Evolutionary conservation across 1,140 invertebrate species (phyloP).

Genomic region (Rhagoletis pomonella): DNA sequence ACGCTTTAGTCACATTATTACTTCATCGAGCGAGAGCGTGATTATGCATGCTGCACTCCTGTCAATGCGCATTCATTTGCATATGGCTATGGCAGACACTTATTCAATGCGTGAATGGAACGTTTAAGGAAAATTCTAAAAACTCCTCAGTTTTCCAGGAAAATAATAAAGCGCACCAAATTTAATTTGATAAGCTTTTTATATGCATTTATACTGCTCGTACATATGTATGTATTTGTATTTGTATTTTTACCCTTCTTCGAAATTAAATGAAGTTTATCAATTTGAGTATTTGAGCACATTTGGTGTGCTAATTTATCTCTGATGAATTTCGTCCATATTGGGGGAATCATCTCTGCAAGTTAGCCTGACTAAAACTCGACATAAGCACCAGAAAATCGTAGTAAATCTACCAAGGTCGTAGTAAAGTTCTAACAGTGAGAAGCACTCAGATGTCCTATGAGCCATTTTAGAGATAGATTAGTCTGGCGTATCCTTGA

Average conservation of each 20-base stretch:
- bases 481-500: too few relatives aligned
- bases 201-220: background rate
- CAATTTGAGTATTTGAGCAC: too few relatives aligned
- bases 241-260: background rate
- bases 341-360: too few relatives aligned
- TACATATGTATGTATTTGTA: background rate
- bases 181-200: constrained; percentile 62
- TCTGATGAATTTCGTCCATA: too few relatives aligned
- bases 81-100: background rate
- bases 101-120: constrained; percentile 1
- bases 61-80: background rate
- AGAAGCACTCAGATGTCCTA: too few relatives aligned
- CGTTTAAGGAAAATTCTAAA: background rate
- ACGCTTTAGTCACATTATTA: constrained; percentile 17
- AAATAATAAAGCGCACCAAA: constrained; percentile 63
- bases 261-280: too few relatives aligned
- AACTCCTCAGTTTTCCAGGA: constrained; percentile 65
- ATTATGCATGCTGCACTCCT: background rate
- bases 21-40: background rate
- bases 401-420: too few relatives aligned
- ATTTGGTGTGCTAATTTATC: too few relatives aligned
- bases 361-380: too few relatives aligned
- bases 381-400: too few relatives aligned
- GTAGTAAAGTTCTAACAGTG: too few relatives aligned
- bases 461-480: too few relatives aligned